phyloP scores from a whole-genome alignment of 2,113 vertebrate genomes.

The Tragelaphus scriptus region DNA sequence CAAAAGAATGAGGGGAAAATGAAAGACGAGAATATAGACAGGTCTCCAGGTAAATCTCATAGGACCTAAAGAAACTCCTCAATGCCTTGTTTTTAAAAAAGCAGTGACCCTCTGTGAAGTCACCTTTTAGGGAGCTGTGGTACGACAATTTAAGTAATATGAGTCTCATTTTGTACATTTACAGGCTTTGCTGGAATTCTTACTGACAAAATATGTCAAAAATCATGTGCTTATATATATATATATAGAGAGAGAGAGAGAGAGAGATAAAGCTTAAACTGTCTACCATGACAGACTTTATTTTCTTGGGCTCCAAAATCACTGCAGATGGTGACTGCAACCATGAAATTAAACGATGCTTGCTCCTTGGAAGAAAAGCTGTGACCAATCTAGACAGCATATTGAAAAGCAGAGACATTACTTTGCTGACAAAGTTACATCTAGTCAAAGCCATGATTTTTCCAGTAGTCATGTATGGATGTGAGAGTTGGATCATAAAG shows the following conservation, averaged over 20 bases:
- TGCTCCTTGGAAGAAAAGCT: neutral
- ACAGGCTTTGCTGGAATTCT: neutral
- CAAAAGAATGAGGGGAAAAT: neutral
- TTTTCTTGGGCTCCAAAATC: neutral
- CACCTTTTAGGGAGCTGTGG: neutral
- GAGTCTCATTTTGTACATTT: neutral
- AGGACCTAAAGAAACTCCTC: neutral
- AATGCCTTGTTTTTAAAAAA: neutral
- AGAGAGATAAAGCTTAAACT: neutral
- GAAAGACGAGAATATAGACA: neutral
- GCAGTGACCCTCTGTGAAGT: neutral
- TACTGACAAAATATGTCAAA: conserved; percentile 12
- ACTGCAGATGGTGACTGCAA: neutral
- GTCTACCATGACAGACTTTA: neutral
- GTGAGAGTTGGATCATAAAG: neutral
- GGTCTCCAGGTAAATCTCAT: neutral
- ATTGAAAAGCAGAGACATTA: neutral
- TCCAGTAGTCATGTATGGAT: neutral
- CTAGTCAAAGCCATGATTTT: neutral
- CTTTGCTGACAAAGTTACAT: neutral
- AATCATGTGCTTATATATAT: neutral
- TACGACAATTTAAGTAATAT: neutral
- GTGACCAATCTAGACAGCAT: neutral
- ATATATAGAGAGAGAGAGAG: neutral
- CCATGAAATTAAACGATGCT: neutral